Percentiles rank a stretch among this genome's conserved stretches.
These are phyloP conservation scores for Pantala flavescens DNA, from an alignment of 1,140 invertebrate species.

Conservation along the genomic window DNA sequence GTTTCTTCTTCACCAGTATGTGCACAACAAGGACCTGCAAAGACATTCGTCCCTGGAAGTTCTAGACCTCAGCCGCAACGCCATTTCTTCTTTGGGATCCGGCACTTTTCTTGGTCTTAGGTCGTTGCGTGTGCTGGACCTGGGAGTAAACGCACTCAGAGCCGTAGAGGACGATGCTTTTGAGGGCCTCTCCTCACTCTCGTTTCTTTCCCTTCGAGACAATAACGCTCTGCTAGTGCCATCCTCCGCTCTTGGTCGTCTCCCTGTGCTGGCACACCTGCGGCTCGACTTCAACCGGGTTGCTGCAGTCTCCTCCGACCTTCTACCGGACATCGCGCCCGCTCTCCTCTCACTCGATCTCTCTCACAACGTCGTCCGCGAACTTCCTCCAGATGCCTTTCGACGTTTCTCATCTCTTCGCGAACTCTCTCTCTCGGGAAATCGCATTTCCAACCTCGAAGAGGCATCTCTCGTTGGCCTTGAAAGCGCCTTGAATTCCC, in stretches of 20 bases:
- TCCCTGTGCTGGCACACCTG: constrained; percentile 60
- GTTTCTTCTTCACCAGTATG: too few species aligned
- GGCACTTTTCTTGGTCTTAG: constrained; percentile 66
- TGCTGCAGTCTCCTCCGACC: constrained; percentile 64
- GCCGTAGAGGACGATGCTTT: constrained; percentile 80
- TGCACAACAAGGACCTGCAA: constrained; percentile 55
- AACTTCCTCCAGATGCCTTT: constrained; percentile 56
- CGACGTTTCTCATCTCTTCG: constrained; percentile 52
- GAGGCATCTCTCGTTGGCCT: constrained; percentile 46
- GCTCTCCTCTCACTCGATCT: constrained; percentile 61
- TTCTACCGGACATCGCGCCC: constrained; percentile 48
- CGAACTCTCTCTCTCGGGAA: constrained; percentile 67
- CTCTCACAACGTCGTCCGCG: constrained; percentile 64
- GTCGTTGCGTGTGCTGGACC: constrained; percentile 59
- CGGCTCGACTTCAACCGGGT: constrained; percentile 79
- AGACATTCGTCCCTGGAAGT: constrained; percentile 54
- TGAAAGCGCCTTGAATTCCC: constrained; percentile 27
- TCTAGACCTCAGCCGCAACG: constrained; percentile 74
- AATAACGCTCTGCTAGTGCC: constrained; percentile 80
- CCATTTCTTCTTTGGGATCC: constrained; percentile 63
- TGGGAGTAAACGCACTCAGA: constrained; percentile 74
- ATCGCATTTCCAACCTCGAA: constrained; percentile 52
- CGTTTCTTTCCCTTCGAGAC: constrained; percentile 70
- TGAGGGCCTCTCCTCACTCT: constrained; percentile 63
- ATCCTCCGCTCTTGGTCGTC: constrained; percentile 57